Percentiles rank a stretch among this genome's conserved stretches.
phyloP scores from a whole-genome alignment of 1,140 invertebrate genomes.

The Eciton burchellii region DNA sequence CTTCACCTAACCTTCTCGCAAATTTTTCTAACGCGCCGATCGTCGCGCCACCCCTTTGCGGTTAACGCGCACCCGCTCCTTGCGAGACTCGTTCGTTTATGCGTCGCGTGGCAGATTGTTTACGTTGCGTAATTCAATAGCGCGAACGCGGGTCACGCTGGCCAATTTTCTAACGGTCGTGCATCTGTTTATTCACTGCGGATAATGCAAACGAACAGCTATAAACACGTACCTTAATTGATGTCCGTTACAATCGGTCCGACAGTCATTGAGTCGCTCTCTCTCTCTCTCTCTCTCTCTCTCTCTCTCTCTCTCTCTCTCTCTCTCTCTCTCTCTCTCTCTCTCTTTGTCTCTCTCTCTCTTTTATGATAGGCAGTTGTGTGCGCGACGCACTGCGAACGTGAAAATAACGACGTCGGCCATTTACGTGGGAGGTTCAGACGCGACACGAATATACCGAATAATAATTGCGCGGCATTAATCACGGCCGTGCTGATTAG shows the following conservation, averaged over 20 bases:
- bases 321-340: neutral
- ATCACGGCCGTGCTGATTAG: constrained; percentile 27
- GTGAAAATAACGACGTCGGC: constrained; percentile 2
- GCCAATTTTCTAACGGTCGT: constrained; percentile 24
- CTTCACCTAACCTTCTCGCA: neutral
- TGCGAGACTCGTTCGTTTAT: neutral
- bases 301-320: neutral
- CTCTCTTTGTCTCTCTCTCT: neutral
- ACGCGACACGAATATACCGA: constrained; percentile 5
- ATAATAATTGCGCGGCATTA: constrained; percentile 9
- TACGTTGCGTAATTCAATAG: neutral
- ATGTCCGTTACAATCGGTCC: neutral
- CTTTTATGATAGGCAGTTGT: constrained; percentile 10
- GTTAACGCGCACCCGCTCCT: neutral
- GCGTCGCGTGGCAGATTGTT: neutral
- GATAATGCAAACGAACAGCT: constrained; percentile 15
- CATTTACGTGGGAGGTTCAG: constrained; percentile 17
- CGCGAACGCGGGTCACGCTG: neutral
- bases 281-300: neutral
- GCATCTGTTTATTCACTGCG: neutral
- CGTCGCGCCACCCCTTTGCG: neutral
- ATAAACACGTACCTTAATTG: constrained; percentile 27
- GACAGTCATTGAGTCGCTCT: constrained; percentile 19
- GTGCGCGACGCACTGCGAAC: constrained; percentile 20
- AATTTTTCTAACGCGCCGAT: neutral